phyloP scores from a whole-genome alignment of 2,113 vertebrate genomes.

The Heterotilapia buettikoferi region DNA sequence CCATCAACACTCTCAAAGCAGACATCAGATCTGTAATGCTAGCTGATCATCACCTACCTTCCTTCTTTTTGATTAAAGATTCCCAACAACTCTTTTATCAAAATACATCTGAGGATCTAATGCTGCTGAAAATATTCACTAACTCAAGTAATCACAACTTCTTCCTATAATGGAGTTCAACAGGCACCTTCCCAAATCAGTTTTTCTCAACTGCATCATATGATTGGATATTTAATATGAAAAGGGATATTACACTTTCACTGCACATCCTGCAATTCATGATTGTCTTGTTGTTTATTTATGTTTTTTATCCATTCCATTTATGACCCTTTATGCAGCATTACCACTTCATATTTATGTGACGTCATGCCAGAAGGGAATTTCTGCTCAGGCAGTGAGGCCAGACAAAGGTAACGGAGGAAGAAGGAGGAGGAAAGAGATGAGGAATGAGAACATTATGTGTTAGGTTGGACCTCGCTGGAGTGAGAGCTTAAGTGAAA shows the following conservation, averaged over 20 bases:
- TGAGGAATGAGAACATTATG: not conserved
- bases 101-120: not conserved
- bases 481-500: slow-evolving; percentile 38
- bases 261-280: not conserved
- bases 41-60: not conserved
- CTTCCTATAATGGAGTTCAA: not conserved
- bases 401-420: not conserved
- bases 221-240: not conserved
- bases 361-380: slow-evolving; percentile 10
- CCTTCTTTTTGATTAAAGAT: not conserved
- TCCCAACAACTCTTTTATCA: not conserved
- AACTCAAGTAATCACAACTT: not conserved
- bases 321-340: not conserved
- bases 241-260: not conserved
- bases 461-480: not conserved
- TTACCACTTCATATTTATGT: not conserved
- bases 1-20: not conserved
- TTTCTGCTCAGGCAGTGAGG: not conserved
- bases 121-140: not conserved
- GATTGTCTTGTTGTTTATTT: not conserved
- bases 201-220: not conserved
- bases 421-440: not conserved
- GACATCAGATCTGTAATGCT: not conserved
- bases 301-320: not conserved
- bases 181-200: not conserved